Conservation (phyloP, 2,797 vertebrate genomes). For the Etheostoma perlongum region DNA sequence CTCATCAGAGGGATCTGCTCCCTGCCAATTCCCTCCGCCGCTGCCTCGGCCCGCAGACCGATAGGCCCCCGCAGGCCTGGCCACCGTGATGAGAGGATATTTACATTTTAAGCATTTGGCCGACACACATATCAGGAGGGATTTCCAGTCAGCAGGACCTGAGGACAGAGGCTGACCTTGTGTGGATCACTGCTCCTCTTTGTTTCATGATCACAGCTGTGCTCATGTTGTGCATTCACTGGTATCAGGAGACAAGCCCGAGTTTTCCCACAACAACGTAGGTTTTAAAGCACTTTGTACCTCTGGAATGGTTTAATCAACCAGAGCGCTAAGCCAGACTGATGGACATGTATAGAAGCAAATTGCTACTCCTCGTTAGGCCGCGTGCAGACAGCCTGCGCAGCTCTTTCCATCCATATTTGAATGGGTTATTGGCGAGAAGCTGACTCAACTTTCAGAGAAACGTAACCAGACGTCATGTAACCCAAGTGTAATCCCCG, state of each 20-base stretch:
- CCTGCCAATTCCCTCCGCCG: slow-evolving; percentile 33
- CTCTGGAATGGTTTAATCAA: slow-evolving; percentile 28
- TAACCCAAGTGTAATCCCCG: too few species aligned
- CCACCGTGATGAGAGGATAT: slow-evolving; percentile 58
- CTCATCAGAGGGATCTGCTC: slow-evolving; percentile 58
- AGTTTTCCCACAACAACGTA: slow-evolving; percentile 19
- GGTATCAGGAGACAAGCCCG: neutral
- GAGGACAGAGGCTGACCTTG: slow-evolving; percentile 50
- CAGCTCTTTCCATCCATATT: too few species aligned
- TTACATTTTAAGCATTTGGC: slow-evolving; percentile 67
- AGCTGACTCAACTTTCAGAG: too few species aligned
- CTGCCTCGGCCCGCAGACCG: slow-evolving; percentile 31
- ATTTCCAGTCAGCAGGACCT: slow-evolving; percentile 51
- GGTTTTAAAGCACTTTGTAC: neutral
- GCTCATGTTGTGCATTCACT: neutral
- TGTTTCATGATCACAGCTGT: slow-evolving; percentile 30
- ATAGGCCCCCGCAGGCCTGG: slow-evolving; percentile 48
- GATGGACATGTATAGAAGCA: slow-evolving; percentile 20
- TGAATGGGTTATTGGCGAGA: too few species aligned
- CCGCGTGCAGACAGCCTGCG: too few species aligned
- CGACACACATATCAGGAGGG: slow-evolving; percentile 30
- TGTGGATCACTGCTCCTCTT: slow-evolving; percentile 38
- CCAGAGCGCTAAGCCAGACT: slow-evolving; percentile 27
- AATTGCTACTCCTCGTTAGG: neutral
- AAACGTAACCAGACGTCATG: too few species aligned